A percentile compares a stretch with the other conserved stretches of the same genome.
Evolutionary conservation across 2,797 vertebrate genomes (phyloP).

Genomic region (Anisognathus igniventris): DNA sequence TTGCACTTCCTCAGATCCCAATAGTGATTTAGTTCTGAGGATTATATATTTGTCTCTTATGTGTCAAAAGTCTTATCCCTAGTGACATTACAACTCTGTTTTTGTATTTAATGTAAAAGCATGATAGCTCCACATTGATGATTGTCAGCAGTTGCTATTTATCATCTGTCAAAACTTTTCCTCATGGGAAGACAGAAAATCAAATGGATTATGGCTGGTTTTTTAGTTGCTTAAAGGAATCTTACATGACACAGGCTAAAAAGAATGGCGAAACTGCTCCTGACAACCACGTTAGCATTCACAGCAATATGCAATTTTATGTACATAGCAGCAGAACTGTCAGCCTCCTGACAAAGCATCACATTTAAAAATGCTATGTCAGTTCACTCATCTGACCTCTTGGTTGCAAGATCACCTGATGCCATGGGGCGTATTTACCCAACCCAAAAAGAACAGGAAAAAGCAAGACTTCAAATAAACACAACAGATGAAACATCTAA

Average conservation of each 20-base stretch:
- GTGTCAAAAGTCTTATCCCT: constrained; percentile 87
- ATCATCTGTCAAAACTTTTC: constrained; percentile 91
- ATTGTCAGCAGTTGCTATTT: constrained; percentile 93
- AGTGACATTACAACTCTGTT: constrained; percentile 85
- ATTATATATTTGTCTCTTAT: constrained; percentile 82
- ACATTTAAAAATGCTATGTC: constrained; percentile 62
- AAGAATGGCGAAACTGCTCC: constrained; percentile 80
- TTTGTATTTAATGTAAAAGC: constrained; percentile 90
- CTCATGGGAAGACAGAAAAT: constrained; percentile 90
- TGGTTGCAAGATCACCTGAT: constrained; percentile 53
- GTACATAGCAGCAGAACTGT: constrained; percentile 52
- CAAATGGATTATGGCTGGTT: constrained; percentile 89
- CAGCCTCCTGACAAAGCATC: constrained; percentile 54
- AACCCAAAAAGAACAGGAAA: background rate
- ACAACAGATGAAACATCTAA: background rate
- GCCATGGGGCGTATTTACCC: background rate
- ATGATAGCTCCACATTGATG: constrained; percentile 84
- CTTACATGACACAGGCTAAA: constrained; percentile 83
- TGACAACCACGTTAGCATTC: constrained; percentile 85
- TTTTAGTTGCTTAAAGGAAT: constrained; percentile 88
- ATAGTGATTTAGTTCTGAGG: constrained; percentile 79
- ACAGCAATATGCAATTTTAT: constrained; percentile 65
- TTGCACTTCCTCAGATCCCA: constrained; percentile 76
- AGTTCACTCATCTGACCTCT: constrained; percentile 65
- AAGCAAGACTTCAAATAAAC: background rate